Evolutionary conservation across 2,113 vertebrate genomes (phyloP), one percentile per base, ranked within the genome.

Genomic region (Maccullochella peelii): DNA sequence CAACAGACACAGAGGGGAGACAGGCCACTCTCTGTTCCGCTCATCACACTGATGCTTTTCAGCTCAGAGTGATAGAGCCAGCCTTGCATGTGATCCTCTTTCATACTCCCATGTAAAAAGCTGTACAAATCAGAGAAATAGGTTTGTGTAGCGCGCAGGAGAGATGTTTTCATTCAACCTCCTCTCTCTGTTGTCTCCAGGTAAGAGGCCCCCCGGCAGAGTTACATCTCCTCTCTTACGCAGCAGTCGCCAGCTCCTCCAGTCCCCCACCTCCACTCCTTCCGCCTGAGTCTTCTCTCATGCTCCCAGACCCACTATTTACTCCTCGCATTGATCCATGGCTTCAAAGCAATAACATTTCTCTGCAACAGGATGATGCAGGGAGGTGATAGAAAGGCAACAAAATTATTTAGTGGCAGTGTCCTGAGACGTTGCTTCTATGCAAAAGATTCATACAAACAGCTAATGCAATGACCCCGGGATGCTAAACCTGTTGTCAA

Each of bases 111-210:
- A 69, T 77, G 42, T 75, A 84, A 73, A 69, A 74, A 75, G 63
- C 72, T 79, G 78, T 89, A 78, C 78, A 83, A 83, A 76, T 69
- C 82, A 80, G 74, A 88, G 77, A 72, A 88, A 84, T 75, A 74
- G 79, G 61, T 77, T 78, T 80, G 69, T 77, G 80, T 69, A 38
- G 74, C 21, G 5, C 3, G 21, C 71, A 50, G 72, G 33, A 79
- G 71, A 83, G 73, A 65, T 90, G 82, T 71, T 89, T 88, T 88
- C 79, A 89, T 84, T 87, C 86, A 85, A 57, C 82, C 68, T 75
- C 79, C 81, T 73, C 80, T 73, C 80, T 73, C 79, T 79, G 87
- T 80, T 80, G 89, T 91, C 84, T 91, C 89, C 84, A 93, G 89
- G 93, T 93, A 86, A 90, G 85, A 77, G 74, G 23, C 40, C 84